Conservation (phyloP, 1,140 invertebrate species). For the Steinernema khuongi region DNA sequence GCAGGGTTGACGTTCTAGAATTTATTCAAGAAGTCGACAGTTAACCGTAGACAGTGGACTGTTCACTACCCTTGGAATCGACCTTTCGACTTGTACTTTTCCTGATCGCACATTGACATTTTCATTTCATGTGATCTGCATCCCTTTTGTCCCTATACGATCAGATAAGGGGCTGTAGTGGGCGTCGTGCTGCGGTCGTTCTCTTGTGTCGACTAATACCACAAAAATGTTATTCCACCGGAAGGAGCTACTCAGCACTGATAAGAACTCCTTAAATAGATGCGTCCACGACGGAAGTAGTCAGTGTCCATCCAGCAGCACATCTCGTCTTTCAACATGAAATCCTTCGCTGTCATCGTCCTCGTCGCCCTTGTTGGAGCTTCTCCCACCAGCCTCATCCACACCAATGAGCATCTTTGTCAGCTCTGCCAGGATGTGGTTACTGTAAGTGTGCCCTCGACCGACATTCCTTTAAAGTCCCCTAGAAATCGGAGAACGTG, state of each 20-base stretch:
- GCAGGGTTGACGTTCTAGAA: no score
- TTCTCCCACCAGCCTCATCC: neutral
- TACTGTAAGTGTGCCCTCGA: neutral
- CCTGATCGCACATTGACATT: no score
- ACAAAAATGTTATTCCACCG: no score
- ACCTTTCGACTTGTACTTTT: no score
- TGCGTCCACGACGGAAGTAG: neutral
- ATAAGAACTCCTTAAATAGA: neutral
- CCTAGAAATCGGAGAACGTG: neutral
- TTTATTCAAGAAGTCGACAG: no score
- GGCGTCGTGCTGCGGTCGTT: no score
- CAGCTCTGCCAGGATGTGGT: neutral
- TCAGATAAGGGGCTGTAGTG: no score
- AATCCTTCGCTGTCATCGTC: neutral
- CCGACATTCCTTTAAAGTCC: neutral
- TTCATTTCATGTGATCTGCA: no score
- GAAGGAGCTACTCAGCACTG: neutral
- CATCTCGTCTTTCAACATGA: neutral
- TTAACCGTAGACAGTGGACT: no score
- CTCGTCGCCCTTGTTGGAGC: neutral
- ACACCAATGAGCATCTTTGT: neutral
- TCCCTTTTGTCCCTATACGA: no score
- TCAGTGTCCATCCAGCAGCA: neutral
- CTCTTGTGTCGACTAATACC: no score
- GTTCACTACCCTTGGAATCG: no score